A percentile compares a stretch with the other conserved stretches of the same genome.
These are phyloP conservation scores for Sisyra nigra DNA, from an alignment of 2,888 invertebrate genomes.

Conservation along the genomic window DNA sequence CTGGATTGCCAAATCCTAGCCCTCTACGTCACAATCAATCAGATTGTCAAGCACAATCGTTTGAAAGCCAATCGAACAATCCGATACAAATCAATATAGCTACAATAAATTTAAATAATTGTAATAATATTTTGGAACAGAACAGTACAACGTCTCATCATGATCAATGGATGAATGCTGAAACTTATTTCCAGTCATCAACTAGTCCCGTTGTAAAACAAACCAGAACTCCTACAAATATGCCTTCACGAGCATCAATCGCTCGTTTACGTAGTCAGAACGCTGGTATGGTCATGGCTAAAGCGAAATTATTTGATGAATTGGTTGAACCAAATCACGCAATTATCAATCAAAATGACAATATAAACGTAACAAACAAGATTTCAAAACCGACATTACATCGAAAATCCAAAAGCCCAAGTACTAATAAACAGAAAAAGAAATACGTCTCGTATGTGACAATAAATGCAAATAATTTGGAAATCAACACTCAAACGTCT, in stretches of 20 bases:
- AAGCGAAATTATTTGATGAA: slow-evolving; percentile 56
- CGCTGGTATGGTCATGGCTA: slow-evolving; percentile 65
- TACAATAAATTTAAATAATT: too few relatives aligned
- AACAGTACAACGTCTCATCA: too few relatives aligned
- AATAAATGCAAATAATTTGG: background rate
- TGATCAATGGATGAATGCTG: slow-evolving; percentile 27
- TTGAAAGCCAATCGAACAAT: too few relatives aligned
- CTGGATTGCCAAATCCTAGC: slow-evolving; percentile 24
- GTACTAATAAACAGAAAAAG: background rate
- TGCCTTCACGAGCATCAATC: slow-evolving; percentile 51
- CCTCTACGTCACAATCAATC: background rate
- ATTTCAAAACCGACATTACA: background rate
- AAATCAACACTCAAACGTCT: background rate
- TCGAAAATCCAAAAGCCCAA: background rate
- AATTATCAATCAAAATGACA: slow-evolving; percentile 5
- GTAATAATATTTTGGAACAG: too few relatives aligned
- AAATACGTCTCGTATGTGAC: slow-evolving; percentile 2
- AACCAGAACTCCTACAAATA: slow-evolving; percentile 34
- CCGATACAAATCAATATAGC: too few relatives aligned
- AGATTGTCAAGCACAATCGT: too few relatives aligned
- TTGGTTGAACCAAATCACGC: background rate
- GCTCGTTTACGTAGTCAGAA: slow-evolving; percentile 56
- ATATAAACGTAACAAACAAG: background rate
- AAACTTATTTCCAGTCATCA: slow-evolving; percentile 25
- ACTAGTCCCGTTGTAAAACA: slow-evolving; percentile 20